Evolutionary conservation across 2,797 vertebrate genomes (phyloP).

Genomic region (Crossoptilon crossoptilon): DNA sequence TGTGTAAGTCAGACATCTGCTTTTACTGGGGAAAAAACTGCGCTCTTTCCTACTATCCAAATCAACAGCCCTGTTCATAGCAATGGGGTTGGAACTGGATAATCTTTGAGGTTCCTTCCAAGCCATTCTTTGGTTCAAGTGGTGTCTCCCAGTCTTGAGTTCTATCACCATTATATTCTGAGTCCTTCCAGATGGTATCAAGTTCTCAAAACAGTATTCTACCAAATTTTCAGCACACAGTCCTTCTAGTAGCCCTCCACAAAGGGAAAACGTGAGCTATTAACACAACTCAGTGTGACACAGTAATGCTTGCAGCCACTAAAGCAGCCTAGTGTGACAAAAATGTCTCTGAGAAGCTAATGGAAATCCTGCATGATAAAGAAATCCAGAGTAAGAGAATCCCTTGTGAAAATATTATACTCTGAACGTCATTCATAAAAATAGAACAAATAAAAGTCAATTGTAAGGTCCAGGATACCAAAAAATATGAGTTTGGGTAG

Average conservation of each 20-base stretch:
- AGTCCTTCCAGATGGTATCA: neutral
- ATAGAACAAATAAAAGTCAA: constrained; percentile 72
- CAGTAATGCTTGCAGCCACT: neutral
- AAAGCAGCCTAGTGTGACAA: constrained; percentile 36
- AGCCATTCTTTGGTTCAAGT: no score
- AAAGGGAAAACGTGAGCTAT: neutral
- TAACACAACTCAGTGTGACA: constrained; percentile 10
- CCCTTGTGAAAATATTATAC: constrained; percentile 64
- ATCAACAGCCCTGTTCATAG: no score
- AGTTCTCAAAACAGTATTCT: neutral
- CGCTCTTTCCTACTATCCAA: neutral
- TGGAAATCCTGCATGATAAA: constrained; percentile 24
- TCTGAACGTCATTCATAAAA: constrained; percentile 72
- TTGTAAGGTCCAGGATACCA: constrained; percentile 51
- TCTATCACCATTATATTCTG: fast-evolving
- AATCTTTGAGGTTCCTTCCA: no score
- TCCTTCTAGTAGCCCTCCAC: neutral
- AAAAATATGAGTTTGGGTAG: constrained; percentile 68
- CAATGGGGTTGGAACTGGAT: no score
- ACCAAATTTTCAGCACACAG: neutral
- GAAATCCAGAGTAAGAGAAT: constrained; percentile 44
- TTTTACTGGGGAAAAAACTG: no score
- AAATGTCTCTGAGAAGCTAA: constrained; percentile 4
- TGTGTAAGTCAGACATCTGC: fast-evolving
- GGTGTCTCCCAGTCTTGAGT: neutral